Evolutionary conservation across 2,888 invertebrate species (phyloP).

Genomic region (Andrena bicolor): DNA sequence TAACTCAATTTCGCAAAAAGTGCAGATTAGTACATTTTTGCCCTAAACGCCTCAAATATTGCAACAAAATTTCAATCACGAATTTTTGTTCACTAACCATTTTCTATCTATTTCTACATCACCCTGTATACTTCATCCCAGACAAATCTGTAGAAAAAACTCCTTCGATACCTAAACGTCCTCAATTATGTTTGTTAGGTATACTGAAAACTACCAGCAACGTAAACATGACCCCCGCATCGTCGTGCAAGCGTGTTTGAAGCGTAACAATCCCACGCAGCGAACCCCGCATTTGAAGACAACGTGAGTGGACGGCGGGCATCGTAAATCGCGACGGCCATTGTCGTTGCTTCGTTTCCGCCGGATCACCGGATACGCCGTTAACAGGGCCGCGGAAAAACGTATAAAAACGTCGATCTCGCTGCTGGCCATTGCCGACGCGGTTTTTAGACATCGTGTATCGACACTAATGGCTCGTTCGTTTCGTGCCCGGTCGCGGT

Average conservation of each 20-base stretch:
- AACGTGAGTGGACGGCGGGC: conserved; percentile 5
- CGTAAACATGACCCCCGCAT: neutral
- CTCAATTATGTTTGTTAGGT: too few species aligned
- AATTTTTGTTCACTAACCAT: too few species aligned
- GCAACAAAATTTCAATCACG: too few species aligned
- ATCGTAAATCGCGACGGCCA: conserved; percentile 25
- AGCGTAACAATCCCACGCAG: neutral
- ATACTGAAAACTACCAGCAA: too few species aligned
- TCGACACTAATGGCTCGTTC: conserved; percentile 70
- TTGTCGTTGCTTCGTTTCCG: conserved; percentile 27
- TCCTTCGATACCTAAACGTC: too few species aligned
- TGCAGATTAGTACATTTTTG: too few species aligned
- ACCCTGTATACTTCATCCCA: too few species aligned
- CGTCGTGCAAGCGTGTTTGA: neutral
- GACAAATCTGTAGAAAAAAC: too few species aligned
- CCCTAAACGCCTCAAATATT: too few species aligned
- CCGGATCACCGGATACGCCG: conserved; percentile 10
- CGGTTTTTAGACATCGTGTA: conserved; percentile 67
- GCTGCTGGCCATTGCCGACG: conserved; percentile 36
- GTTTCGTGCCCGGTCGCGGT: conserved; percentile 43
- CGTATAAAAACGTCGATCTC: conserved; percentile 48
- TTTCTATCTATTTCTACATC: too few species aligned
- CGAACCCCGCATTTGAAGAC: conserved; percentile 22
- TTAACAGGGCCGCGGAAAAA: conserved; percentile 13
- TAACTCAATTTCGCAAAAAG: too few species aligned